Percentiles rank a stretch among this genome's conserved stretches.
Evolutionary conservation across 35 echinoderm and acorn worm species (phyloP).

Genomic region (Heliocidaris tuberculata): DNA sequence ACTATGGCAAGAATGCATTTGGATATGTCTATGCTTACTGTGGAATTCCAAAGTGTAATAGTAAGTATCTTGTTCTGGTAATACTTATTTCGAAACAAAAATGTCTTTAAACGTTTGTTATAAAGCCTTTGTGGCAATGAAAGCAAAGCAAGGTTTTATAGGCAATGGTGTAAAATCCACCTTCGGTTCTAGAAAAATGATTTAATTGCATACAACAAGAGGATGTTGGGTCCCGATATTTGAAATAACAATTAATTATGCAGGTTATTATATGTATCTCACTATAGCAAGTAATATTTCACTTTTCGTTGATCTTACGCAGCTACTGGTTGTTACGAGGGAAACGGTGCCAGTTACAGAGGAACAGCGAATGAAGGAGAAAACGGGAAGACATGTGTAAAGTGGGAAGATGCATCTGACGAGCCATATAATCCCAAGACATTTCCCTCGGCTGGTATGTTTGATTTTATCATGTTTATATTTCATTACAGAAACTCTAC

Average conservation of each 20-base stretch:
- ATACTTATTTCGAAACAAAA: neutral
- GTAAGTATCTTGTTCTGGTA: slow-evolving; percentile 39
- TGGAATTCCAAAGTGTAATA: slow-evolving; percentile 49
- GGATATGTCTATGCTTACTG: slow-evolving; percentile 44
- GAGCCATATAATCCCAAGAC: slow-evolving; percentile 54
- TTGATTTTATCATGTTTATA: neutral
- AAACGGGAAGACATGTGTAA: slow-evolving; percentile 43
- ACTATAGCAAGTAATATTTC: too few relatives aligned
- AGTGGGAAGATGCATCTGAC: slow-evolving; percentile 48
- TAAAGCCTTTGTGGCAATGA: neutral
- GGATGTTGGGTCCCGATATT: too few relatives aligned
- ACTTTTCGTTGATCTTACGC: neutral
- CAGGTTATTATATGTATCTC: too few relatives aligned
- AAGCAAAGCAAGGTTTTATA: too few relatives aligned
- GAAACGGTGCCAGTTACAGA: slow-evolving; percentile 63
- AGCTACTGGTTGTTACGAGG: slow-evolving; percentile 72
- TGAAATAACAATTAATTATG: too few relatives aligned
- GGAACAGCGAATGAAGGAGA: slow-evolving; percentile 55
- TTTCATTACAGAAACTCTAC: too few relatives aligned
- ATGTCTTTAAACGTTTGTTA: neutral
- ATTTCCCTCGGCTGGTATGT: slow-evolving; percentile 57
- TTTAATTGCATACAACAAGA: too few relatives aligned
- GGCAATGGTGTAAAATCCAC: too few relatives aligned
- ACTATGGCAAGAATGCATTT: slow-evolving; percentile 34
- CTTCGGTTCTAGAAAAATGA: too few relatives aligned